Conservation (phyloP, 2,113 vertebrate species). For the Platysteira castanea region DNA sequence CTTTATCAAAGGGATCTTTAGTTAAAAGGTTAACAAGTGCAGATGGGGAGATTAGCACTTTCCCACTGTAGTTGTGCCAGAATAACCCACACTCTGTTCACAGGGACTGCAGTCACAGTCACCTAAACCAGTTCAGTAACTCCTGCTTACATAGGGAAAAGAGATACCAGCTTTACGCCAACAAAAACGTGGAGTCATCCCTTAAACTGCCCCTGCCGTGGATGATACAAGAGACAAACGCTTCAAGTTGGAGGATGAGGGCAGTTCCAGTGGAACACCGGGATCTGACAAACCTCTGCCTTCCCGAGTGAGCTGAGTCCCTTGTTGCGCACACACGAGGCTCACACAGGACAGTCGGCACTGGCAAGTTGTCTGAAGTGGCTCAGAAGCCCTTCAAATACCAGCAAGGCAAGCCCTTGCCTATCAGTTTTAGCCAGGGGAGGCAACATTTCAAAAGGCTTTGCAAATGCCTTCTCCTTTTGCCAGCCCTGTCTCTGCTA, state of each 20-base stretch:
- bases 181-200: background rate
- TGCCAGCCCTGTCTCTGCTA: background rate
- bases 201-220: background rate
- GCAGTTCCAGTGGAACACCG: background rate
- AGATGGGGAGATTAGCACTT: background rate
- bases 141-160: background rate
- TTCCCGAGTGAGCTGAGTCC: fast-evolving
- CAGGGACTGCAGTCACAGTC: background rate
- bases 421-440: background rate
- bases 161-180: background rate
- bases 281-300: background rate
- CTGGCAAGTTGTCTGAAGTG: background rate
- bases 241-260: background rate
- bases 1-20: background rate
- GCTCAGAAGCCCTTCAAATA: background rate
- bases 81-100: background rate
- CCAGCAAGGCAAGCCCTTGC: background rate
- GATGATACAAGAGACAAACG: background rate
- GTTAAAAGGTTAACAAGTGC: background rate
- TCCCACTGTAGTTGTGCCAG: background rate
- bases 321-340: background rate
- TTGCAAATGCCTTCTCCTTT: background rate
- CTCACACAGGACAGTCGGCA: background rate
- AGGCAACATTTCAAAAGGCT: background rate
- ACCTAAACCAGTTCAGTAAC: background rate